Percentiles rank a stretch among this genome's conserved stretches.
phyloP scores from a whole-genome alignment of 2,888 invertebrate species.

The Eupithecia insigniata region DNA sequence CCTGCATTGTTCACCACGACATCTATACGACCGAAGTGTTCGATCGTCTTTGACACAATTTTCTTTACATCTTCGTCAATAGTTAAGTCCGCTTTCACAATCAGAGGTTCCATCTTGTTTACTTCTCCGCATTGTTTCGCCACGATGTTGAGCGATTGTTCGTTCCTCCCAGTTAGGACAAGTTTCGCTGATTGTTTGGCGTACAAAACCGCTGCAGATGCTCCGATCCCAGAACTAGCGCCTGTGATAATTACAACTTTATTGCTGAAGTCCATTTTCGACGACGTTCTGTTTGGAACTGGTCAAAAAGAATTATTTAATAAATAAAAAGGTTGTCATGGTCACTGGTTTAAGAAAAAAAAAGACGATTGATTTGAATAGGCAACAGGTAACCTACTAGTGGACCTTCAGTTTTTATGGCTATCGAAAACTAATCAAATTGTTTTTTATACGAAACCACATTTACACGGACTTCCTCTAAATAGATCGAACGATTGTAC shows the following conservation, averaged over 20 bases:
- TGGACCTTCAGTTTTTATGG: constrained; percentile 6
- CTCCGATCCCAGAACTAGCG: constrained; percentile 90
- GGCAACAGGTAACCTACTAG: background rate
- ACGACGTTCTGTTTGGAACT: constrained; percentile 47
- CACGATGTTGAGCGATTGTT: constrained; percentile 86
- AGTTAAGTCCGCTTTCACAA: constrained; percentile 86
- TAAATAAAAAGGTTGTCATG: constrained; percentile 13
- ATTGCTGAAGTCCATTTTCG: constrained; percentile 82
- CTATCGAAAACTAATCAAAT: background rate
- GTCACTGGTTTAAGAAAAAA: constrained; percentile 7
- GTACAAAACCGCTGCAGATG: constrained; percentile 87
- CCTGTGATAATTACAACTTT: constrained; percentile 87
- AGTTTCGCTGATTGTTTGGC: constrained; percentile 87
- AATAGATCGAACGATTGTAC: background rate
- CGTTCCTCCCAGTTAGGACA: constrained; percentile 88
- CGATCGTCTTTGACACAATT: constrained; percentile 87
- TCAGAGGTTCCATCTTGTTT: constrained; percentile 77
- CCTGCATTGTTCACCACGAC: constrained; percentile 95
- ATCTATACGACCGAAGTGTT: constrained; percentile 88
- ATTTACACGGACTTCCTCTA: background rate
- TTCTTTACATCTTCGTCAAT: constrained; percentile 87
- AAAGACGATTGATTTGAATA: background rate
- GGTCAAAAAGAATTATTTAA: constrained; percentile 3
- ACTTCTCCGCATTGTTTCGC: constrained; percentile 82
- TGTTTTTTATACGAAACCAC: constrained; percentile 5